A percentile compares a stretch with the other conserved stretches of the same genome.
phyloP scores from a whole-genome alignment of 2,113 vertebrate genomes.

The Antidorcas marsupialis region DNA sequence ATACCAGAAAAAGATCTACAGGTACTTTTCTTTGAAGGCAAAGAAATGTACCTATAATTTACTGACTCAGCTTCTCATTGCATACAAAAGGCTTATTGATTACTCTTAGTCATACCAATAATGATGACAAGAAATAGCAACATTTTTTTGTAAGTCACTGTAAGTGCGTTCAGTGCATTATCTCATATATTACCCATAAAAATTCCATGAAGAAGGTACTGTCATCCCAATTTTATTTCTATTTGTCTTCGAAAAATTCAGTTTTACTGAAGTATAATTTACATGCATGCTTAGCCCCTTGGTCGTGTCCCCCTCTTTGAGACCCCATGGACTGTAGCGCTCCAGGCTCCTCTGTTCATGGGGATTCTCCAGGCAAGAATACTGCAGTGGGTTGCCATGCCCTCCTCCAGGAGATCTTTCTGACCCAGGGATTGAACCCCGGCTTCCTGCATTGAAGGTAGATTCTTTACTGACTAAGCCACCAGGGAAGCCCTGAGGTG shows the following conservation, averaged over 20 bases:
- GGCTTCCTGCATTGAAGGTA: not conserved
- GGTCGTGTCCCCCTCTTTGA: not conserved
- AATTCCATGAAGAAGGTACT: not conserved
- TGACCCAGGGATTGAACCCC: rapidly evolving
- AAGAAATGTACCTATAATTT: no score
- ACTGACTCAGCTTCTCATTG: not conserved
- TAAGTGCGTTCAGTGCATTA: not conserved
- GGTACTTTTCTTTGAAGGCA: no score
- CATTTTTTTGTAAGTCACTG: not conserved
- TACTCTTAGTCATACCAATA: not conserved
- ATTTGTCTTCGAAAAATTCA: not conserved
- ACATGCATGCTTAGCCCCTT: rapidly evolving
- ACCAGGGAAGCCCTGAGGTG: not conserved
- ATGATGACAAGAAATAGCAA: not conserved
- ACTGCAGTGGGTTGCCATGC: not conserved
- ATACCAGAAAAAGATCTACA: no score
- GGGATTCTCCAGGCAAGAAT: not conserved
- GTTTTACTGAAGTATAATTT: not conserved
- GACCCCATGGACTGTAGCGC: not conserved
- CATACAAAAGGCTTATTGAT: not conserved
- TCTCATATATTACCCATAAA: not conserved
- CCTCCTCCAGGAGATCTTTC: not conserved
- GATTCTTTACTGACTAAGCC: not conserved
- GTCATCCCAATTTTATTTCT: not conserved
- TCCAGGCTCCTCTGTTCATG: not conserved